phyloP scores from a whole-genome alignment of 2,113 vertebrate genomes.

The Enhydra lutris region DNA sequence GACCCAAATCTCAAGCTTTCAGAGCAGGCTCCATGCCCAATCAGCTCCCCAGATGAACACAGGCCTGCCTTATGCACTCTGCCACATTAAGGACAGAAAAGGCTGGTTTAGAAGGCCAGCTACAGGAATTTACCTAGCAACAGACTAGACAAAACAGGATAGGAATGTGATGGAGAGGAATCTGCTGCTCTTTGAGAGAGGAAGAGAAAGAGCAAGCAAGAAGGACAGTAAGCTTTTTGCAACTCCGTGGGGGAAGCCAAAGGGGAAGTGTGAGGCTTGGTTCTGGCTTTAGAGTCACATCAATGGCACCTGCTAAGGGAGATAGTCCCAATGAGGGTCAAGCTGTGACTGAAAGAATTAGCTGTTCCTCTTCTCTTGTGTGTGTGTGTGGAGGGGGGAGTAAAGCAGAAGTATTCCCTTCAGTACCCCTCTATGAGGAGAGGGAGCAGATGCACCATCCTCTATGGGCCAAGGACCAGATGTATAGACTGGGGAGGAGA shows the following conservation, averaged over 20 bases:
- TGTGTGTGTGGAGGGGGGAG: too few relatives aligned
- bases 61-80: not conserved
- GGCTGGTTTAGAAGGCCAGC: not conserved
- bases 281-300: not conserved
- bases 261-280: accelerated
- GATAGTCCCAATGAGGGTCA: not conserved
- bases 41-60: not conserved
- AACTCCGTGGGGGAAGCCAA: not conserved
- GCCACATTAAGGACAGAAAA: not conserved
- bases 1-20: not conserved
- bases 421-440: not conserved
- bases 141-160: not conserved
- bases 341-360: not conserved
- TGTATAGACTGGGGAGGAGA: not conserved
- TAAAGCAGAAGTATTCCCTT: not conserved
- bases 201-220: not conserved
- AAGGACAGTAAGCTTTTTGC: not conserved
- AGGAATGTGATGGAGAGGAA: not conserved
- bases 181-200: not conserved
- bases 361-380: not conserved
- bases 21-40: not conserved
- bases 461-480: not conserved
- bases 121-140: not conserved
- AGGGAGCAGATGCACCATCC: not conserved
- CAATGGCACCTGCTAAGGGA: not conserved